Evolutionary conservation across 2,113 vertebrate genomes (phyloP).

Genomic region (Physeter macrocephalus): DNA sequence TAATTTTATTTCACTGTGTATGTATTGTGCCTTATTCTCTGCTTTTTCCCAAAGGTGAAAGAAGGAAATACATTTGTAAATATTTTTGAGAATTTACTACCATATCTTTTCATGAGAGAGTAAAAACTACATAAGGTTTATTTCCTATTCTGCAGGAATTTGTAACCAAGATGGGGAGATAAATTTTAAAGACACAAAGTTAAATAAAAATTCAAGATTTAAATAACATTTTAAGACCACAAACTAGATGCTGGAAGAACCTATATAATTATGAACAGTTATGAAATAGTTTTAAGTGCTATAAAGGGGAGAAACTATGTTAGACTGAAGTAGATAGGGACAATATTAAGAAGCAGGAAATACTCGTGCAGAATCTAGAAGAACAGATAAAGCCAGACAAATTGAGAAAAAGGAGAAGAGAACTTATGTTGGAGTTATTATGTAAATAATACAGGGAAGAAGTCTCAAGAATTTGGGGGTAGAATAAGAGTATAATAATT

Average conservation of each 20-base stretch:
- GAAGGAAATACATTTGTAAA: not conserved
- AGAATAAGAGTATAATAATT: not conserved
- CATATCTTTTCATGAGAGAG: not conserved
- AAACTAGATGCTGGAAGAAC: not conserved
- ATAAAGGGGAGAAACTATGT: not conserved
- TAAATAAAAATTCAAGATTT: slow-evolving; percentile 2
- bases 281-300: not conserved
- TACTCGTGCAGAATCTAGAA: not conserved
- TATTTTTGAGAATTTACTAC: not conserved
- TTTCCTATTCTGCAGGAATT: not conserved
- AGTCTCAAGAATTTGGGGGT: not conserved
- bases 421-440: not conserved
- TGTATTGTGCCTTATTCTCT: not conserved
- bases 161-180: not conserved
- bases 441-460: not conserved
- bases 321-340: not conserved
- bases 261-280: not conserved
- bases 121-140: not conserved
- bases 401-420: not conserved
- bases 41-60: not conserved
- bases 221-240: not conserved
- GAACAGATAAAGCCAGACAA: not conserved
- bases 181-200: not conserved
- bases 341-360: not conserved
- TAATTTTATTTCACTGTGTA: slow-evolving; percentile 1